Base-by-base conservation (phyloP, 1,140 invertebrate genomes). In the Leguminivora glycinivorella region DNA sequence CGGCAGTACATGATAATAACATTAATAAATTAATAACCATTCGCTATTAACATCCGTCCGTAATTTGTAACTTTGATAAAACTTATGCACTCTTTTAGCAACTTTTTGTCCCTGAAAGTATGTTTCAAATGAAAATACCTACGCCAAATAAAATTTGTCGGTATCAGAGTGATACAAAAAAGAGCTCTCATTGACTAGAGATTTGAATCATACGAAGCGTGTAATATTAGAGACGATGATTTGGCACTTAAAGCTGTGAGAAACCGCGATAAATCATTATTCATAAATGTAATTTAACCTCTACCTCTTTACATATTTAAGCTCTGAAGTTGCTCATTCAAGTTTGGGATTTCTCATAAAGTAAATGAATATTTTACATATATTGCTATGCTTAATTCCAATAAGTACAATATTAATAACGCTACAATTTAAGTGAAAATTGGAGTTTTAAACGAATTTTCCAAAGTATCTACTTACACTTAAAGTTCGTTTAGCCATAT, bases 201-300 rank as follows among this genome's bases (percentile, higher is more conserved):
- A 22, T 22, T 52, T 22, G 47, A 10, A 34, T 9, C 58, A 17
- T 34, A 31, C 58, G 58, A 63, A 63, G 25, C 29, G 26, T 31
- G 26, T 63, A 31, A 26, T 63, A 63, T 63, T 63, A 63, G 10
- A 31, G 17, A 17, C 58, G n/a, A 29, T 34, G 29, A 63, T 34
- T 63, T 63, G 58, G 58, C 58, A 63, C 31, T 31, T 31, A 63
- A 12, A 14, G n/a, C 25, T 63, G 58, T 29, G 58, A 58, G 25
- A 58, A 63, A 31, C n/a, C n/a, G 58, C n/a, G 26, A 63, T 63
- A n/a, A 52, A 26, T 58, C 19, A 56, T 56, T 56, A 60, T 26
- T 63, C 25, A 29, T 63, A 19, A 2, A 31, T 31, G 6, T 52
- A 52, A 52, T 22, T 6, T 19, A 22, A 52, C 19, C 47, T 52